A percentile compares a stretch with the other conserved stretches of the same genome.
phyloP scores from a whole-genome alignment of 2,797 vertebrate species.

The Iguana delicatissima region DNA sequence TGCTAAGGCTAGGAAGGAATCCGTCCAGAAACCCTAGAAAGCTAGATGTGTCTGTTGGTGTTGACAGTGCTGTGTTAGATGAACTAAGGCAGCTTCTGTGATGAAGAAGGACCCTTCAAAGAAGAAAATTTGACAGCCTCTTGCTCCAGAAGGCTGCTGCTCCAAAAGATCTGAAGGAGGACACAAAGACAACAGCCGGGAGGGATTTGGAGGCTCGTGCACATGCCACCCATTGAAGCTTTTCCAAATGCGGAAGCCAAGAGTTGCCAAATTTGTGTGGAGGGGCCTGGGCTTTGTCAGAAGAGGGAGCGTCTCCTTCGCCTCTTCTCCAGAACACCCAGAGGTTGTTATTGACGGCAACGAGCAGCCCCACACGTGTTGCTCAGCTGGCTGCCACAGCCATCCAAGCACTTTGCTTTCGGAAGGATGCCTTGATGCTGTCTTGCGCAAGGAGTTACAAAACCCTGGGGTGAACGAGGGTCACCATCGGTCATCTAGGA shows the following conservation, averaged over 20 bases:
- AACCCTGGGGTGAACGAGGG: not conserved
- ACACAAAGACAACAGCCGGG: not conserved
- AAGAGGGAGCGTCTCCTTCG: fast-evolving
- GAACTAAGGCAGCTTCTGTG: too few relatives aligned
- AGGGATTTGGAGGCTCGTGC: not conserved
- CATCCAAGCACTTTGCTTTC: not conserved
- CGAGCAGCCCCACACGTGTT: not conserved
- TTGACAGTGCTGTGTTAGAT: too few relatives aligned
- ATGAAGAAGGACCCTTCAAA: not conserved
- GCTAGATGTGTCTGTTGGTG: not conserved
- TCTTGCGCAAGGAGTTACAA: not conserved
- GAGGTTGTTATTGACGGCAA: not conserved
- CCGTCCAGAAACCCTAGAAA: not conserved
- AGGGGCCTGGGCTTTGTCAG: not conserved
- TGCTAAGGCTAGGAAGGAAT: conserved; percentile 36
- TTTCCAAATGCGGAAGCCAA: too few relatives aligned
- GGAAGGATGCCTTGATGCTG: fast-evolving
- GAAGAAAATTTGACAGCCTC: not conserved
- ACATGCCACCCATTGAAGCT: not conserved
- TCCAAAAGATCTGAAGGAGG: not conserved
- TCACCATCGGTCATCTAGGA: not conserved
- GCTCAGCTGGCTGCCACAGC: not conserved
- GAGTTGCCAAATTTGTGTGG: not conserved
- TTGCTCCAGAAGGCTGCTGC: not conserved
- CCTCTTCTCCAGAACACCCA: not conserved